Percentiles rank a stretch among this genome's conserved stretches.
phyloP scores from a whole-genome alignment of 2,113 vertebrate genomes.

The Peromyscus maniculatus region DNA sequence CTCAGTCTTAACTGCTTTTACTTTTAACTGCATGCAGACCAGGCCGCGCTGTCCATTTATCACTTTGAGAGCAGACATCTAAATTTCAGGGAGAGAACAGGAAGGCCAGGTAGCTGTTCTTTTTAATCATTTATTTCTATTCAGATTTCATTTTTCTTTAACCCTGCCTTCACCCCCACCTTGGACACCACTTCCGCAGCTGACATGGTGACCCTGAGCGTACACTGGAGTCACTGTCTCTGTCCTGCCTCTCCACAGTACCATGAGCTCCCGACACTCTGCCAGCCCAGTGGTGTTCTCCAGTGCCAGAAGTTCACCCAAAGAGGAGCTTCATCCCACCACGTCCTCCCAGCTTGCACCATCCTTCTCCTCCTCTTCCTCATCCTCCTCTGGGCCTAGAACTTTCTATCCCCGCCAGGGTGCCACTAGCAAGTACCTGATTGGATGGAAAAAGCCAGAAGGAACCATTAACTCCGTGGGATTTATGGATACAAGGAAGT shows the following conservation, averaged over 20 bases:
- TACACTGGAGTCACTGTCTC: constrained; percentile 67
- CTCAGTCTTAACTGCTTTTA: background rate
- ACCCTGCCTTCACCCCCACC: background rate
- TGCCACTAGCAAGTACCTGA: constrained; percentile 99
- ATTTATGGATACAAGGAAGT: constrained; percentile 99
- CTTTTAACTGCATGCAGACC: background rate
- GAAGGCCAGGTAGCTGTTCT: background rate
- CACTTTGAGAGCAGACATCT: constrained; percentile 34
- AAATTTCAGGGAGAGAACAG: constrained; percentile 20
- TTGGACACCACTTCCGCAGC: background rate
- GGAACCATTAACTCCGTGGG: constrained; percentile 99
- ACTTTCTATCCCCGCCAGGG: constrained; percentile 99
- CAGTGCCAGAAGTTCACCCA: constrained; percentile 94
- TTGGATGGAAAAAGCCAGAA: constrained; percentile 99
- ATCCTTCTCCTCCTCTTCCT: constrained; percentile 94
- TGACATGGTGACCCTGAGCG: background rate
- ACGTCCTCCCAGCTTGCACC: constrained; percentile 90
- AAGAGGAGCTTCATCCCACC: constrained; percentile 94
- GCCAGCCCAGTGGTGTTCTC: constrained; percentile 91
- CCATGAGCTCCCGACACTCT: constrained; percentile 93
- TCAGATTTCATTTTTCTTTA: background rate
- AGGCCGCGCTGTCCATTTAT: background rate
- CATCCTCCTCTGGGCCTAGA: constrained; percentile 94
- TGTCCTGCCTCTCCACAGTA: constrained; percentile 86
- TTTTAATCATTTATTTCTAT: constrained; percentile 17